Conservation (phyloP, 2,888 invertebrate species). For the Agrochola circellaris region DNA sequence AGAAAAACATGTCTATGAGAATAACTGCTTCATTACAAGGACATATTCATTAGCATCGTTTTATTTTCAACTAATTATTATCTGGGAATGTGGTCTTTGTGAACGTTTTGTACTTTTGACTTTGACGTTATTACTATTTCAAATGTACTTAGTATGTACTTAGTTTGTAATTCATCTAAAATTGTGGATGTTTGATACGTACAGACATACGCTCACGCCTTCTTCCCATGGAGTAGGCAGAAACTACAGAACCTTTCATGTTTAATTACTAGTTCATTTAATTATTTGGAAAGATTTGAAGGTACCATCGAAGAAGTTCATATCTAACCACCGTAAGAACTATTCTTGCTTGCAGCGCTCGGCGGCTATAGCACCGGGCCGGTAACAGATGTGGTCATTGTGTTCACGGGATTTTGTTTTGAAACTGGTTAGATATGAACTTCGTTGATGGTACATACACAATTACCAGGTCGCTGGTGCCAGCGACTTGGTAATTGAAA, state of each 20-base stretch:
- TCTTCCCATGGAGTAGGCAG: background rate
- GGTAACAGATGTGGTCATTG: too few relatives aligned
- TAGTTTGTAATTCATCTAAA: background rate
- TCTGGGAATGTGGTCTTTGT: slow-evolving; percentile 23
- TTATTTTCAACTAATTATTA: slow-evolving; percentile 42
- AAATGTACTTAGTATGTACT: background rate
- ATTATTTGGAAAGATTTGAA: background rate
- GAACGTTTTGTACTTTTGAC: slow-evolving; percentile 7
- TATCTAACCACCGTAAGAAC: too few relatives aligned
- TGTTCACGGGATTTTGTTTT: too few relatives aligned
- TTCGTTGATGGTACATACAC: background rate
- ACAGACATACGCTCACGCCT: background rate
- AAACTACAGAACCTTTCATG: background rate
- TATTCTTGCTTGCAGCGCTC: too few relatives aligned
- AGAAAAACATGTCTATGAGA: slow-evolving; percentile 46
- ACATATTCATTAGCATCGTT: slow-evolving; percentile 34
- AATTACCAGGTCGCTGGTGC: background rate
- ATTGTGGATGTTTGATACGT: background rate
- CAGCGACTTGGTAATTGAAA: too few relatives aligned
- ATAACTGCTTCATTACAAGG: slow-evolving; percentile 22
- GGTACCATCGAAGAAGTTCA: too few relatives aligned
- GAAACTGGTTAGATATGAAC: too few relatives aligned
- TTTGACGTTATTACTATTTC: background rate
- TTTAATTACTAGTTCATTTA: background rate
- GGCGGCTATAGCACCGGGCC: too few relatives aligned